Base-by-base conservation (phyloP, 2,113 vertebrate genomes). In the Rhadina sibilatrix region DNA sequence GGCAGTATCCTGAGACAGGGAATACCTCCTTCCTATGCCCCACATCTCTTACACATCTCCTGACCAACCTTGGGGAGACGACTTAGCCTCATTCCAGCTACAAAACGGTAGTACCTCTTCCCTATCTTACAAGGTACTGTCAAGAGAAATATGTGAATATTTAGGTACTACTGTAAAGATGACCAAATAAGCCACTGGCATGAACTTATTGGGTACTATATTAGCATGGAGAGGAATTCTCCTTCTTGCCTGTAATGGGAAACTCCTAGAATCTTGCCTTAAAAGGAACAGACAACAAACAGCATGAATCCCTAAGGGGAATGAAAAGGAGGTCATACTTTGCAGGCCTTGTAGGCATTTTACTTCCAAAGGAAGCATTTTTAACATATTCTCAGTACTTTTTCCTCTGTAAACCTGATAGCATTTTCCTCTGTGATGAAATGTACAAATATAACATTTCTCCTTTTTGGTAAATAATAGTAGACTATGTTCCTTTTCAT, bases 251-350 rank as follows among this genome's bases (percentile, higher is more conserved):
- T 90, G 64, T 81, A 94, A 94, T 96, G 90, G 72, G 88, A 96
- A 96, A 95, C 69, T 86, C 92, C 84, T 95, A 78, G 90, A 94
- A 82, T 75, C 52, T 92, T 89, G 88, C 96, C 94, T 94, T 96
- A 95, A 93, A 96, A 97, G 93, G 96, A 78, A 40, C 22, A 83
- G 40, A 52, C 65, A 93, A 92, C 65, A 94, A 95, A 88, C 33
- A 68, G 76, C 72, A 56, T n/a, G n/a, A 96, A 78, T 94, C 83
- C 89, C 95, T 75, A 56, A 70, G 94, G 93, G 83, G 28, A 33
- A 59, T 80, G 47, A 74, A 81, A 13, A 38, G 33, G 18, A 92
- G 59, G 56, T 90, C 76, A 77, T 78, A 53, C 49, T 81, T 88
- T 33, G 70, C 49, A 71, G 38, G 66, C 47, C 59, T n/a, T 14